Evolutionary conservation across 2,113 vertebrate species (phyloP).

Genomic region (Dipodomys ordii): DNA sequence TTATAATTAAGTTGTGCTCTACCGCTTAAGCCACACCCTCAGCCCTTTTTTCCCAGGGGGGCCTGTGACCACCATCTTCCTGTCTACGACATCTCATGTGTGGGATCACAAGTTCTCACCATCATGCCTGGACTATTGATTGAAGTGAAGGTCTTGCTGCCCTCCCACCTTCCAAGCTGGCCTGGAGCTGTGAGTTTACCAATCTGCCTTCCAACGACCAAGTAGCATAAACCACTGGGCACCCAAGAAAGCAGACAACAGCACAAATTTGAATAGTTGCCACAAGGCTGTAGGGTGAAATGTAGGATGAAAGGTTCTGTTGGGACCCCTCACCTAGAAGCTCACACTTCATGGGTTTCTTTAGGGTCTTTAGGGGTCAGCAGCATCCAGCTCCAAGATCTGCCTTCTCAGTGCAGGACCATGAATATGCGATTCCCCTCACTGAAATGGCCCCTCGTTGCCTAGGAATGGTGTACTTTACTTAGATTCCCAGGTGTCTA

Average conservation of each 20-base stretch:
- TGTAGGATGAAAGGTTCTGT: neutral
- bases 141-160: no score
- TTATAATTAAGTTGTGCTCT: slow-evolving; percentile 42
- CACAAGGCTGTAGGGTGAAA: neutral
- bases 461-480: neutral
- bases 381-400: neutral
- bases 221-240: no score
- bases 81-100: no score
- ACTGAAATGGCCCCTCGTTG: neutral
- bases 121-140: no score
- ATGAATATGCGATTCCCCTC: neutral
- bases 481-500: neutral
- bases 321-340: neutral
- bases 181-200: no score
- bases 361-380: neutral
- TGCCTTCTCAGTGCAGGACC: neutral
- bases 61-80: no score
- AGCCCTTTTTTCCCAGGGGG: no score
- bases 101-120: no score
- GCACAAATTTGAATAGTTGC: neutral
- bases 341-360: neutral
- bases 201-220: no score
- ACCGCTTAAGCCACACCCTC: no score
- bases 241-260: neutral
- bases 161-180: no score